Conservation (phyloP, 2,888 invertebrate genomes). For the Rapana venosa region DNA sequence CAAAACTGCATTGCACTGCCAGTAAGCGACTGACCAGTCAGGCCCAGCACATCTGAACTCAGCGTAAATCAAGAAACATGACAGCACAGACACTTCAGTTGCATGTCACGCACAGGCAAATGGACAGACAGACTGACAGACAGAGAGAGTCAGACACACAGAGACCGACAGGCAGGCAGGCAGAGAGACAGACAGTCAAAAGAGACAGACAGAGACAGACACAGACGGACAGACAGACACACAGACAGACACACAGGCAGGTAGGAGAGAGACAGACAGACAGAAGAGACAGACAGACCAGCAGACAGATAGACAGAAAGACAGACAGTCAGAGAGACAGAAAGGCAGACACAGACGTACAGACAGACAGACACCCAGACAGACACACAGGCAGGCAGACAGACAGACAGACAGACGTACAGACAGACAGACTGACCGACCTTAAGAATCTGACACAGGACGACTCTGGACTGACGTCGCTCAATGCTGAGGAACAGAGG, state of each 20-base stretch:
- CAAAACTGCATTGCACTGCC: no score
- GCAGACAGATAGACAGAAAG: neutral
- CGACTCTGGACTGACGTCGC: slow-evolving; percentile 84
- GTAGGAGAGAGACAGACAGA: neutral
- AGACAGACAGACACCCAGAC: neutral
- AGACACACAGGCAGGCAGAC: neutral
- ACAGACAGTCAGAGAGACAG: neutral
- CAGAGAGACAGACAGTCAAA: neutral
- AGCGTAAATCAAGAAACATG: no score
- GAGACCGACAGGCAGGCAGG: neutral
- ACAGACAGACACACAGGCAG: neutral
- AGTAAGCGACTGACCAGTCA: no score
- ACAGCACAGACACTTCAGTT: neutral
- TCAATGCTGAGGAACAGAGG: slow-evolving; percentile 82
- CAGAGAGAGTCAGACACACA: neutral
- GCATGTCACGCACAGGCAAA: neutral
- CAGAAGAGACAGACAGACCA: neutral
- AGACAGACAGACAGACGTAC: neutral
- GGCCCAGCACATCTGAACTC: no score
- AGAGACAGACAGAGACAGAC: neutral
- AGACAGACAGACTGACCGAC: slow-evolving; percentile 66
- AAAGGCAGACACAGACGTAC: neutral
- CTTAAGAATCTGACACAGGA: slow-evolving; percentile 82
- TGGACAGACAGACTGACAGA: neutral
- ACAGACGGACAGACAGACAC: neutral